phyloP scores from a whole-genome alignment of 2,888 invertebrate species.

The Aproaerema taeniolella region DNA sequence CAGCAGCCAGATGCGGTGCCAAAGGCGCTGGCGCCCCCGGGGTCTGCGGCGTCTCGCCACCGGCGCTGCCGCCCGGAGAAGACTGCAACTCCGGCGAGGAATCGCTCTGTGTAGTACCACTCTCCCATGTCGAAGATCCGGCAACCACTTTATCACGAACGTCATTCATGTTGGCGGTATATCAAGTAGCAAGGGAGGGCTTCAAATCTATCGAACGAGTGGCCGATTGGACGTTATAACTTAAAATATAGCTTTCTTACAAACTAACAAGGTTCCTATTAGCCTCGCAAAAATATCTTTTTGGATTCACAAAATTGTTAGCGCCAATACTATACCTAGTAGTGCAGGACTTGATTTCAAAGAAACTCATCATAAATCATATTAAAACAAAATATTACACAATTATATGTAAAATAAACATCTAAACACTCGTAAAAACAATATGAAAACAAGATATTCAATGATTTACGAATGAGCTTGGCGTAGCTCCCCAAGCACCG shows the following conservation, averaged over 20 bases:
- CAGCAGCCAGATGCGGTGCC: constrained; percentile 64
- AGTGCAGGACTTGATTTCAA: constrained; percentile 33
- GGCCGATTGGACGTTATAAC: no score
- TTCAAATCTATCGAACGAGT: constrained; percentile 19
- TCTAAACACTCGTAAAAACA: constrained; percentile 33
- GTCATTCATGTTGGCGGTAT: constrained; percentile 65
- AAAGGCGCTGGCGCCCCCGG: constrained; percentile 77
- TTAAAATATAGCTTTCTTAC: constrained; percentile 18
- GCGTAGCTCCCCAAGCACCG: constrained; percentile 68
- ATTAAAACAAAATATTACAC: constrained; percentile 21
- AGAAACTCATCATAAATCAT: constrained; percentile 30
- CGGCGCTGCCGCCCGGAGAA: constrained; percentile 54
- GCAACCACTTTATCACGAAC: constrained; percentile 72
- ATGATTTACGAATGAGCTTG: constrained; percentile 48
- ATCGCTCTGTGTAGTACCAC: constrained; percentile 51
- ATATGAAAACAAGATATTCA: constrained; percentile 43
- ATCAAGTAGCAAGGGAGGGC: constrained; percentile 19
- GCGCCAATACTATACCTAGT: constrained; percentile 46
- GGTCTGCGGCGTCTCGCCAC: constrained; percentile 73
- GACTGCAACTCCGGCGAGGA: constrained; percentile 65
- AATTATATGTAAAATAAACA: constrained; percentile 25
- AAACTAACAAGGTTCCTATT: constrained; percentile 50
- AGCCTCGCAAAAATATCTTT: constrained; percentile 39
- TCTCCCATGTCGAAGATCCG: constrained; percentile 69
- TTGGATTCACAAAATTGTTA: constrained; percentile 53